phyloP scores from a whole-genome alignment of 1,140 invertebrate genomes.

The Monomorium pharaonis region DNA sequence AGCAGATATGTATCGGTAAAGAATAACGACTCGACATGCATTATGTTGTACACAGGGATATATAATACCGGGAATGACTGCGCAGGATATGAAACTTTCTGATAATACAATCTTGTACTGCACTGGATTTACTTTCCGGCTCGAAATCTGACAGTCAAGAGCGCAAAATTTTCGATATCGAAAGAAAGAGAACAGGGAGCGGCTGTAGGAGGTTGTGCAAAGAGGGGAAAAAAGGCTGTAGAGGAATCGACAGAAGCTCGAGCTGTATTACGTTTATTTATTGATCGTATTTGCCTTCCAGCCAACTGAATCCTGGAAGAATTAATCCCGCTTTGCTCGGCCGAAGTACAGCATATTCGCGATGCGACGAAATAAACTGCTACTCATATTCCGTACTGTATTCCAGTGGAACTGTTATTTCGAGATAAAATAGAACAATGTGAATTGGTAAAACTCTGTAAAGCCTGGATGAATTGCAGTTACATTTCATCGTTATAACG shows the following conservation, averaged over 20 bases:
- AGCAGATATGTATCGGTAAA: not conserved
- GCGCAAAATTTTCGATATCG: conserved; percentile 56
- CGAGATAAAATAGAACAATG: conserved; percentile 49
- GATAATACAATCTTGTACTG: conserved; percentile 23
- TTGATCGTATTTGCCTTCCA: conserved; percentile 55
- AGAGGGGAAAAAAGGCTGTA: not conserved
- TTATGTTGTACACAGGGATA: not conserved
- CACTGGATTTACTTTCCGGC: conserved; percentile 38
- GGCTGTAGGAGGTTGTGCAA: not conserved
- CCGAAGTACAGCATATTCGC: conserved; percentile 38
- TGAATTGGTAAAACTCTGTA: conserved; percentile 32
- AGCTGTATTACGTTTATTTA: conserved; percentile 61
- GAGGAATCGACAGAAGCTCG: conserved; percentile 54
- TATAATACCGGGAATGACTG: conserved; percentile 21
- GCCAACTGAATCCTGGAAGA: conserved; percentile 47
- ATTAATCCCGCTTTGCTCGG: conserved; percentile 56
- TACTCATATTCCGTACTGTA: conserved; percentile 41
- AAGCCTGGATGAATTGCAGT: conserved; percentile 44
- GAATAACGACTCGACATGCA: not conserved
- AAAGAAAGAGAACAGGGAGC: not conserved
- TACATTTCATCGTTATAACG: conserved; percentile 14
- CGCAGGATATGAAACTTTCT: conserved; percentile 34
- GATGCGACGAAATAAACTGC: conserved; percentile 46
- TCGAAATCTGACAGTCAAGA: conserved; percentile 52
- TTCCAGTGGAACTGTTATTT: conserved; percentile 38